A percentile compares a stretch with the other conserved stretches of the same genome.
Evolutionary conservation across 1,140 invertebrate species (phyloP).

Genomic region (Steinernema khuongi): DNA sequence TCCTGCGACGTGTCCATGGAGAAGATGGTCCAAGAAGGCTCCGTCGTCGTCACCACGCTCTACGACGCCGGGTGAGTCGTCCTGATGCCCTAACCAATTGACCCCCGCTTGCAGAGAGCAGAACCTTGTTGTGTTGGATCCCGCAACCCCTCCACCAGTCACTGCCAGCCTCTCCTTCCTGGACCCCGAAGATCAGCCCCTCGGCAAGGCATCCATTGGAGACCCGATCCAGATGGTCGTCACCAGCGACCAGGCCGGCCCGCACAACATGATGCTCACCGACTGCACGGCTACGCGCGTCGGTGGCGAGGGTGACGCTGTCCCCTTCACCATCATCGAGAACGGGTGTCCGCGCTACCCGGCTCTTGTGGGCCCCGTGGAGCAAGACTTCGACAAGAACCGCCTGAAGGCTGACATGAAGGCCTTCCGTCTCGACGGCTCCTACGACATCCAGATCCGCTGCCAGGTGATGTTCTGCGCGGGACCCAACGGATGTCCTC

Average conservation of each 20-base stretch:
- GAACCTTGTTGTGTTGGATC: constrained; percentile 45
- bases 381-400: constrained; percentile 58
- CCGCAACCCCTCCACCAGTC: constrained; percentile 57
- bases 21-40: constrained; percentile 54
- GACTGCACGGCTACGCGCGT: constrained; percentile 56
- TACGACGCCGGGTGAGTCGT: constrained; percentile 50
- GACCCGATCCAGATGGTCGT: constrained; percentile 55
- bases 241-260: constrained; percentile 55
- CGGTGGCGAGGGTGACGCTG: constrained; percentile 54
- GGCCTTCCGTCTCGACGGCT: constrained; percentile 57
- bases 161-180: constrained; percentile 50
- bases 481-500: constrained; percentile 58
- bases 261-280: constrained; percentile 52
- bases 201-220: constrained; percentile 55
- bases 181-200: constrained; percentile 51
- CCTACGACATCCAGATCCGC: constrained; percentile 56
- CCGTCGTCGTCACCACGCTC: constrained; percentile 58
- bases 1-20: constrained; percentile 58
- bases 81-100: neutral
- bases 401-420: constrained; percentile 56
- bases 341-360: constrained; percentile 58
- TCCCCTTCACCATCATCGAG: constrained; percentile 58
- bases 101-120: constrained; percentile 41
- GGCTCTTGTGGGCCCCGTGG: constrained; percentile 57
- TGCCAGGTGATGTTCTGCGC: constrained; percentile 59